phyloP scores from a whole-genome alignment of 2,113 vertebrate genomes.

The Cyphomyrus plagiostoma region DNA sequence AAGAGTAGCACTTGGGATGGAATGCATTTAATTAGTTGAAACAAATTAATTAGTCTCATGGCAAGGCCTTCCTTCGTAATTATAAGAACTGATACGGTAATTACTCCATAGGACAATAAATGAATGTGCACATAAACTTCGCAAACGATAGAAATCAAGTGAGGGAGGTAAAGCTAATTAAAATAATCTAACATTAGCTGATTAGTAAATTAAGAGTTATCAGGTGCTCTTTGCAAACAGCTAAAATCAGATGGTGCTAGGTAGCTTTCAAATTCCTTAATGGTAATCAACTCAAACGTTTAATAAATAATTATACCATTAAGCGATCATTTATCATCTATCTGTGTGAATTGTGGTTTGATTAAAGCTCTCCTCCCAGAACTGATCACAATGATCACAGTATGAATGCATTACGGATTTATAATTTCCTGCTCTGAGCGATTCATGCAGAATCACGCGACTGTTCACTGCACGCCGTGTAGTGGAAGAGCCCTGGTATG shows the following conservation, averaged over 20 bases:
- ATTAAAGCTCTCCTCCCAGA: background rate
- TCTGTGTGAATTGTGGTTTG: constrained; percentile 36
- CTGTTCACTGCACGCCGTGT: background rate
- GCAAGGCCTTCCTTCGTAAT: constrained; percentile 32
- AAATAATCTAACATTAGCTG: constrained; percentile 44
- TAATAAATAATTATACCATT: constrained; percentile 47
- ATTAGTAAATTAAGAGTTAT: constrained; percentile 42
- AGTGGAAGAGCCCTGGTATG: background rate
- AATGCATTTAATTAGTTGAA: constrained; percentile 37
- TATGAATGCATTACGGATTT: background rate
- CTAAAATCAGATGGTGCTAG: constrained; percentile 24
- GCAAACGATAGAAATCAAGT: constrained; percentile 47
- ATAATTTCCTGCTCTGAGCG: constrained; percentile 28
- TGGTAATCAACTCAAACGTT: constrained; percentile 35
- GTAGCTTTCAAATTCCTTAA: constrained; percentile 22
- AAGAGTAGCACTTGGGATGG: constrained; percentile 21
- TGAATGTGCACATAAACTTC: constrained; percentile 39
- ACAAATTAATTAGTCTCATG: constrained; percentile 43
- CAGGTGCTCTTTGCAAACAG: constrained; percentile 22
- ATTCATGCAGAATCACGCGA: too few species aligned
- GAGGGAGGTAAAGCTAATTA: constrained; percentile 39
- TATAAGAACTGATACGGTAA: constrained; percentile 45
- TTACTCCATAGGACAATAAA: constrained; percentile 38
- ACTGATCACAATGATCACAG: constrained; percentile 33
- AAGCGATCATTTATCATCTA: constrained; percentile 39